Evolutionary conservation across 2,113 vertebrate genomes (phyloP), one percentile per base, ranked within the genome.

Genomic region (Rattus norvegicus): DNA sequence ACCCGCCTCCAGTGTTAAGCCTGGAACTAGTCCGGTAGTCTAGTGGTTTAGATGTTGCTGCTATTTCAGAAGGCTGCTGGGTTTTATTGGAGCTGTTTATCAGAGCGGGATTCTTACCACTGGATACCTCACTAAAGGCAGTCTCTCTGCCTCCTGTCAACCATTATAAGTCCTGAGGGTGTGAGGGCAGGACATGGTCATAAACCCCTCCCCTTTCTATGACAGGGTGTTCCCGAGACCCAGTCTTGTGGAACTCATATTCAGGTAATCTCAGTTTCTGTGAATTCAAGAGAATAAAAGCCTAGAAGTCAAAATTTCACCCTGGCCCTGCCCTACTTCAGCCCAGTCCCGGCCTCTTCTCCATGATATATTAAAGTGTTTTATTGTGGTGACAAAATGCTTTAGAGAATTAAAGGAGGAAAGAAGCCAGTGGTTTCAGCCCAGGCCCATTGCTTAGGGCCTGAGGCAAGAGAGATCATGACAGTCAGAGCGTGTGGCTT

Each of bases 111-210:
- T 3, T n/a, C 59, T 43, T 30, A 81, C 36, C 36, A 63, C n/a
- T 63, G 39, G 81, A 39, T 65, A 65, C 22, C 28, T 20, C 28
- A 33, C 84, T 36, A 49, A 47, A 67, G 26, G 47, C 65, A 85
- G 12, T 85, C 26, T 47, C n/a, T 59, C 83, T 19, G 10, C 63
- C 17, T 47, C 59, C 28, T 47, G 36, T 69, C 63, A 49, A 69
- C 43, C 63, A 86, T 69, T 67, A 20, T 86, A 86, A 69, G 2
- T 67, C 39, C 28, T 67, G 22, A 72, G 70, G 36, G 10, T 20
- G n/a, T 2, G 4, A 3, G 0, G 24, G 13, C 6, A 22, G 56
- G 4, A 0, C 2, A n/a, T 7, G 43, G 5, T 4, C 26, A 19
- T 43, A 14, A 85, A 26, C 59, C 83, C 26, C 59, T 63, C n/a